Evolutionary conservation across 2,797 vertebrate genomes (phyloP).

Genomic region (Lemur catta): DNA sequence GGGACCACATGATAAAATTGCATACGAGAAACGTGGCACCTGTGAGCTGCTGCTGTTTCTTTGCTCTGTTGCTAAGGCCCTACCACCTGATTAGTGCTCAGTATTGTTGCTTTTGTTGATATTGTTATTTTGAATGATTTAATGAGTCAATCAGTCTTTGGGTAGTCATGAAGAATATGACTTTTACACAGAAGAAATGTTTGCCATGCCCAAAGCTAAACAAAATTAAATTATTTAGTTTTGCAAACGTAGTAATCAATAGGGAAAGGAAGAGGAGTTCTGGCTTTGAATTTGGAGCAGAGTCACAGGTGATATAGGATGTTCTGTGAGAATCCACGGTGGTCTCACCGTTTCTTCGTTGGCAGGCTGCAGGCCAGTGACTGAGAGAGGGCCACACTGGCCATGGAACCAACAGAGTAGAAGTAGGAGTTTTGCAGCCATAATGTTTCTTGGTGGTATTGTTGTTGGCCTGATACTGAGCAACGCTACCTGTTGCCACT

Average conservation of each 20-base stretch:
- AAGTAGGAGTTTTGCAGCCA: rapidly evolving
- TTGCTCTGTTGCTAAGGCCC: not conserved
- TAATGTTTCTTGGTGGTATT: rapidly evolving
- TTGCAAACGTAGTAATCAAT: not conserved
- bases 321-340: not conserved
- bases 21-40: not conserved
- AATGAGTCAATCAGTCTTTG: not conserved
- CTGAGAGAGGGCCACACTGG: not conserved
- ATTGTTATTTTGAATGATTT: not conserved
- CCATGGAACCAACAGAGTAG: not conserved
- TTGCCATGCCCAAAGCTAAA: not conserved
- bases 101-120: not conserved
- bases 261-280: not conserved
- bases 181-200: not conserved
- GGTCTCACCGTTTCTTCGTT: not conserved
- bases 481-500: not conserved
- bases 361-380: not conserved
- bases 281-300: not conserved
- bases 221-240: not conserved
- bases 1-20: not conserved
- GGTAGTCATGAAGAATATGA: not conserved
- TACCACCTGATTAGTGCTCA: not conserved
- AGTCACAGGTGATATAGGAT: rapidly evolving
- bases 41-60: not conserved
- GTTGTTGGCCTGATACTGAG: not conserved